Base-by-base conservation (phyloP, 2,113 vertebrate species). In the Melospiza georgiana region DNA sequence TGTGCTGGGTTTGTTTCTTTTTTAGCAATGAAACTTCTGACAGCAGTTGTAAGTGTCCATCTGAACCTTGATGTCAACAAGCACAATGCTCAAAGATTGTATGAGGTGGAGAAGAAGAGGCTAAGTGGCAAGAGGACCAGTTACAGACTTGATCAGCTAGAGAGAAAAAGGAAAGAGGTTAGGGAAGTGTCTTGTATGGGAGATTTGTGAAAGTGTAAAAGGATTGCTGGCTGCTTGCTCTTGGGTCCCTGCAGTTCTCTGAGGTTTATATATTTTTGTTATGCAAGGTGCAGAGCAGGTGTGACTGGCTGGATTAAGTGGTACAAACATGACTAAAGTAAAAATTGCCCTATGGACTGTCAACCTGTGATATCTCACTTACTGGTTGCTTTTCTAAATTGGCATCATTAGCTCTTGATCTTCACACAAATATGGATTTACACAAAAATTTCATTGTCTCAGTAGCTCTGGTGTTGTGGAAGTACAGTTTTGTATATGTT, bases 11-110 rank as follows among this genome's bases (percentile, higher is more conserved):
- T 94, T 96, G 31, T 80, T 82, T 91, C 52, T 28, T 86, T 96
- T 95, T 62, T 72, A 99, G 99, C 98, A 13, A 95, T 99, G 95
- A 99, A 99, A 96, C 97, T 99, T 93, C 96, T 99, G 90, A 98
- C 98, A 75, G 98, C 98, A 41, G 96, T 99, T 95, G 94, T 98
- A 71, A 97, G 93, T 0, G 95, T 99, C 73, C 98, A 96, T 61
- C 94, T 98, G 77, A 99, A 97, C 89, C 98, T 99, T 76, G 98
- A 98, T 23, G 96, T 98, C 16, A 98, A 97, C 58, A 95, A 98
- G 41, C 98, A 98, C 94, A 99, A 99, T 79, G 98, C 96, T 72
- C 98, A 98, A 96, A 98, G 98, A 55, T 96, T 99, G 48, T 98
- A 96, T 37, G 97, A 98, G 61, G 98, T 98, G 86, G 98, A 98